Base-by-base conservation (phyloP, 1,140 invertebrate species). In the Mizuhopecten yessoensis region DNA sequence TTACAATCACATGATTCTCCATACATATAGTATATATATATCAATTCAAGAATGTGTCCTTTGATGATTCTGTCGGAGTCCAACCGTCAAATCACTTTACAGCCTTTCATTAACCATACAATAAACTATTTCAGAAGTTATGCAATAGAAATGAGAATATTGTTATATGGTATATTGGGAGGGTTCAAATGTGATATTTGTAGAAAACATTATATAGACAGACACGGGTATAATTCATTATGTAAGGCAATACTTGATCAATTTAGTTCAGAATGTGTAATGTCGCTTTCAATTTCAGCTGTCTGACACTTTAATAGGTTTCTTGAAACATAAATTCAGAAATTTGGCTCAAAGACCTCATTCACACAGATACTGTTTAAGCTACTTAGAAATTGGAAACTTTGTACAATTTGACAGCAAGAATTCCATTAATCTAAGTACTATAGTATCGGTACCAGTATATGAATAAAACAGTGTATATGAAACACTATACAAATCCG, bases 301-400 rank as follows among this genome's bases (percentile, higher is more conserved):
- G n/a, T 75, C 57, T 75, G 57, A 29, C 57, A 75, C 57, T 75
- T 75, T 75, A 29, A 75, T 75, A 75, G 57, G 29, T 75, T 75
- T 75, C 57, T 75, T 9, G 0, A 29, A 75, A 75, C 57, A 75
- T 29, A 75, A 75, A 75, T 75, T 75, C 57, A 29, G 29, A 75
- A n/a, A 29, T 75, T 75, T 75, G 57, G 57, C 57, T 75, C 57
- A 29, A 29, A 75, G 57, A 75, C 23, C 23, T 75, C 23, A 29
- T 75, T 3, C n/a, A 29, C n/a, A 29, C 57, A 75, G 57, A 45
- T 29, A 75, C n/a, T 9, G n/a, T 29, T 75, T 29, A 75, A 75
- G 57, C 29, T 75, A 75, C 29, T 75, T 29, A 29, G 57, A 75
- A 75, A 75, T 75, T 75, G 15, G 57, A 75, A 29, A 75, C 57